Evolutionary conservation across 1,140 invertebrate genomes (phyloP), one percentile per base, ranked within the genome.

Genomic region (Drosophila insularis): DNA sequence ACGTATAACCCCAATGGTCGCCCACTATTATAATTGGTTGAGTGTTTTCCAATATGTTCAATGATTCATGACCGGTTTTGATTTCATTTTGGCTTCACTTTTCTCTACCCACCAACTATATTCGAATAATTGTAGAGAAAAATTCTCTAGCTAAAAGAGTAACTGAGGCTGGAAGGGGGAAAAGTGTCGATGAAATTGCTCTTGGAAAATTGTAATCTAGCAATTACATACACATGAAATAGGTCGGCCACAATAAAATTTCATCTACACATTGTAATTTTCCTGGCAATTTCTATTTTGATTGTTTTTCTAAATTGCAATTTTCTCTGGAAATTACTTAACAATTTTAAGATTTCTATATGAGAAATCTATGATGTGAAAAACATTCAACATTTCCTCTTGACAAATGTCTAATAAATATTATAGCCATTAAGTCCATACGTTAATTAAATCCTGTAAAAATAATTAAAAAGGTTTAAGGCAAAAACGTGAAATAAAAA

Each of bases 41-140:
- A 73, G 68, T 78, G 71, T 71, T 69, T 56, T 59, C 56, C 70
- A 78, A 62, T 72, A 32, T 79, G 75, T 68, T 87, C 81, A 82
- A 86, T 87, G 81, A 86, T 86, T 87, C 84, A 86, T 86, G 63
- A 61, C 68, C 32, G 56, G 31, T 82, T 82, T 86, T 76, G 75
- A 87, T 79, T 86, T 86, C 78, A 71, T 79, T 81, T 74, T 35
- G 21, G 23, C 68, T 50, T 50, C 19, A 21, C 19, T 21, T 50
- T 50, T 19, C 19, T 17, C 17, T 27, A 27, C 27, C 27, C 27
- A 27, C 17, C 17, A 21, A 11, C 17, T 11, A 10, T 19, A 7
- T 1, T 2, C 14, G 14, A 8, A 58, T 23, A 58, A 37, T 58
- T 58, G 55, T 58, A 35, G 14, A 21, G 43, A 19, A 21, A 21